Percentiles rank a stretch among this genome's conserved stretches.
phyloP scores from a whole-genome alignment of 2,888 invertebrate species.

The Xanthorhoe spadicearia region DNA sequence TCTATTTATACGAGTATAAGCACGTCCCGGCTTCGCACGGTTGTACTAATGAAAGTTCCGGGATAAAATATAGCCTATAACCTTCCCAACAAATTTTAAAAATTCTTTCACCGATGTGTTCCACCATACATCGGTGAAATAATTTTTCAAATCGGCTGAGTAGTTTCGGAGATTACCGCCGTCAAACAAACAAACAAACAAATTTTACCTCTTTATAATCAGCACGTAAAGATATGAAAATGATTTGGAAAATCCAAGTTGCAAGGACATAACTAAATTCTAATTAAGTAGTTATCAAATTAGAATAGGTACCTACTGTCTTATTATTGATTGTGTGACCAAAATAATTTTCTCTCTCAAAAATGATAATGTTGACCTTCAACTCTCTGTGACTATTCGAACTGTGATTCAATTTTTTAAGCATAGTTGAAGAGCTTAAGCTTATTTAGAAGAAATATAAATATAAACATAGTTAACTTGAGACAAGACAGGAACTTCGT shows the following conservation, averaged over 20 bases:
- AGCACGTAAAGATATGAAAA: too few relatives aligned
- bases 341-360: slow-evolving; percentile 41
- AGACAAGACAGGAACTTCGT: not conserved
- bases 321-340: not conserved
- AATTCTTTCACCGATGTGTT: too few relatives aligned
- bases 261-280: not conserved
- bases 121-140: too few relatives aligned
- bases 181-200: too few relatives aligned
- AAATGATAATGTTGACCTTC: slow-evolving; percentile 56
- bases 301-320: not conserved
- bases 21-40: too few relatives aligned
- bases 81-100: too few relatives aligned
- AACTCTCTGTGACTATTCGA: slow-evolving; percentile 50
- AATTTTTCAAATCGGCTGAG: too few relatives aligned
- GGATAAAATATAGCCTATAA: too few relatives aligned
- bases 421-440: slow-evolving; percentile 41
- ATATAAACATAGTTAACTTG: not conserved
- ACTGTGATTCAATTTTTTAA: slow-evolving; percentile 43
- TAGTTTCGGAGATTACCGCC: too few relatives aligned
- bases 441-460: not conserved
- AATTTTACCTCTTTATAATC: too few relatives aligned
- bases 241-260: not conserved
- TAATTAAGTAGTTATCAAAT: not conserved
- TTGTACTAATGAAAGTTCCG: too few relatives aligned
- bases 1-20: too few relatives aligned